Evolutionary conservation across 2,797 vertebrate genomes (phyloP), one percentile per base, ranked within the genome.

Genomic region (Tiaroga cobitis): DNA sequence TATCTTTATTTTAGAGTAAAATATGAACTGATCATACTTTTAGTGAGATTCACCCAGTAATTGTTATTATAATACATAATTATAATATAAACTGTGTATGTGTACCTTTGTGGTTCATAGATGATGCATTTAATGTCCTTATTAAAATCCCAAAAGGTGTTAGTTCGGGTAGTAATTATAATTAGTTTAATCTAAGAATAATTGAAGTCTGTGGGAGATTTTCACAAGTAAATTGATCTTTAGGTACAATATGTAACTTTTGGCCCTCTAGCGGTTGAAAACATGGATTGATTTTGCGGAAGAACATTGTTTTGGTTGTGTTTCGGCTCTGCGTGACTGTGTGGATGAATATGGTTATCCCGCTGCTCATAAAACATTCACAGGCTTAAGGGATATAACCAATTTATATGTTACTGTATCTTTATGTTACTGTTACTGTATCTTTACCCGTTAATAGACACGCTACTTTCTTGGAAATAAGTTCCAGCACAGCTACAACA

Each of bases 181-280:
- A 24, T 46, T 65, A 67, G 41, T 19, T 54, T 76, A 8, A 21
- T 54, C 3, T 11, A 76, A 67, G 39, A 67, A 46, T 34, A 34
- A 67, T 46, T 32, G 41, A 46, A 5, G 11, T 10, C 94, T 96
- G 90, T 95, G 95, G 5, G 94, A 96, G 85, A 92, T 92, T 10
- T 61, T 80, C 63, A 68, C 80, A 80, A 73, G 26, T 21, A 56
- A 24, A 10, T 82, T 63, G 51, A 73, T 13, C 34, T 59, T 59
- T 59, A 59, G 24, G 56, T 59, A n/a, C 56, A n/a, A 4, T 5
- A 11, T n/a, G n/a, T 61, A 26, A 26, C 10, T 26, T 26, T 13
- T 61, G 24, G n/a, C n/a, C n/a, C 10, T 13, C 56, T 26, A 26
- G n/a, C 4, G 0, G n/a, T 5, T 61, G 10, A 26, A 26, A 26